Base-by-base conservation (phyloP, 2,797 vertebrate species). In the Aselliscus stoliczkanus region DNA sequence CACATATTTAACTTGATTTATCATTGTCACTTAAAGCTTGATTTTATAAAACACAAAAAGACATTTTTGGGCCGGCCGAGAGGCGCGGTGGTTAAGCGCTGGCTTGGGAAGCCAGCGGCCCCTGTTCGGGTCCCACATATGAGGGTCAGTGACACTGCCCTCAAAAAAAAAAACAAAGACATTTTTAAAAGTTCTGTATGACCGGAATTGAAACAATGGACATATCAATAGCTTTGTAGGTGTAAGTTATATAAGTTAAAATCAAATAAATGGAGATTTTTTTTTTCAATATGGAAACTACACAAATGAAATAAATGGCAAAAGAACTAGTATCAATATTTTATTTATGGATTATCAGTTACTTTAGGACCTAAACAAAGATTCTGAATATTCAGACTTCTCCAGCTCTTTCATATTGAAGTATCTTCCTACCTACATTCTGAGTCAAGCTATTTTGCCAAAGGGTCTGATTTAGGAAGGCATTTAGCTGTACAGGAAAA, bases 11-110 rank as follows among this genome's bases (percentile, higher is more conserved):
- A 92, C 92, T 97, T 97, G 97, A 42, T 7, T 42, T 42, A 69
- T 76, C 39, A 80, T 23, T 67, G 47, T 79, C 13, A 92, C 52
- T 95, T 81, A 90, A 85, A 93, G 34, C 86, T 93, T 96, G 94
- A 97, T 96, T 96, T 94, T 85, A 76, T 93, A 92, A 96, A 96
- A 92, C 27, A 94, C 58, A 64, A 21, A 65, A 96, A 81, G 47
- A 70, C 52, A 88, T 64, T 90, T 70, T 81, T 42, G n/a, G n/a
- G n/a, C n/a, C n/a, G n/a, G n/a, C n/a, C n/a, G n/a, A n/a, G n/a
- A n/a, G n/a, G n/a, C n/a, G n/a, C n/a, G n/a, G n/a, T n/a, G n/a
- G n/a, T n/a, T n/a, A n/a, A n/a, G n/a, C n/a, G n/a, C n/a, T n/a
- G n/a, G n/a, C n/a, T n/a, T n/a, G n/a, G n/a, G n/a, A n/a, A n/a